A percentile compares a stretch with the other conserved stretches of the same genome.
These are phyloP conservation scores for Patella pellucida DNA, from an alignment of 2,888 invertebrate species.

Conservation along the genomic window DNA sequence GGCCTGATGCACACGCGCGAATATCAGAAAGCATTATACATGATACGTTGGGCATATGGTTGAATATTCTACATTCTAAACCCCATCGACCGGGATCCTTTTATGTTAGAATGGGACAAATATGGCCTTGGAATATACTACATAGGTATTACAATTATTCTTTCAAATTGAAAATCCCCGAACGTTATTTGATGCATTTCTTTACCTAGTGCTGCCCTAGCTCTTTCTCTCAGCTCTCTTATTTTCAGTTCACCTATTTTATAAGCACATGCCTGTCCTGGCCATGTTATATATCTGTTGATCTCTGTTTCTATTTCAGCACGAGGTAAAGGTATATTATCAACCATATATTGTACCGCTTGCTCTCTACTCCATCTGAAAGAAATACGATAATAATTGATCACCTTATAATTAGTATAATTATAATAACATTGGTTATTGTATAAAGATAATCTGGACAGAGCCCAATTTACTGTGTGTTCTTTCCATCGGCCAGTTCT, in stretches of 20 bases:
- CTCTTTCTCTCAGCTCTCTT: slow-evolving; percentile 56
- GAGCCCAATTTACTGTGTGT: too few relatives aligned
- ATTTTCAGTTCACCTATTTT: slow-evolving; percentile 65
- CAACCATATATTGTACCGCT: slow-evolving; percentile 59
- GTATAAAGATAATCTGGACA: too few relatives aligned
- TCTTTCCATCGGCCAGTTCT: too few relatives aligned
- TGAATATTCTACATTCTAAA: too few relatives aligned
- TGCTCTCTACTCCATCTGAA: slow-evolving; percentile 59
- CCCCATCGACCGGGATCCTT: too few relatives aligned
- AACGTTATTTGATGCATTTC: background rate
- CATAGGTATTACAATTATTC: too few relatives aligned
- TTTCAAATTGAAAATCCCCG: background rate
- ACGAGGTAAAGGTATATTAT: slow-evolving; percentile 45
- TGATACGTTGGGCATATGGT: too few relatives aligned
- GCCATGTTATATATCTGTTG: slow-evolving; percentile 67
- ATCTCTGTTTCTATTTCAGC: slow-evolving; percentile 52
- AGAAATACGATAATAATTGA: background rate
- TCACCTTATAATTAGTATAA: too few relatives aligned
- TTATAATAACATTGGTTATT: too few relatives aligned
- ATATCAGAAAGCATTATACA: too few relatives aligned
- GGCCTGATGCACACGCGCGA: too few relatives aligned
- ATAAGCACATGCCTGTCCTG: slow-evolving; percentile 67
- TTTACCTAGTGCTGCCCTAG: slow-evolving; percentile 59
- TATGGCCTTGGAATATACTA: too few relatives aligned
- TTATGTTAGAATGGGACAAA: background rate